A percentile compares a stretch with the other conserved stretches of the same genome.
These are phyloP conservation scores for Saturnia pavonia DNA, from an alignment of 2,888 invertebrate genomes.

Conservation along the genomic window DNA sequence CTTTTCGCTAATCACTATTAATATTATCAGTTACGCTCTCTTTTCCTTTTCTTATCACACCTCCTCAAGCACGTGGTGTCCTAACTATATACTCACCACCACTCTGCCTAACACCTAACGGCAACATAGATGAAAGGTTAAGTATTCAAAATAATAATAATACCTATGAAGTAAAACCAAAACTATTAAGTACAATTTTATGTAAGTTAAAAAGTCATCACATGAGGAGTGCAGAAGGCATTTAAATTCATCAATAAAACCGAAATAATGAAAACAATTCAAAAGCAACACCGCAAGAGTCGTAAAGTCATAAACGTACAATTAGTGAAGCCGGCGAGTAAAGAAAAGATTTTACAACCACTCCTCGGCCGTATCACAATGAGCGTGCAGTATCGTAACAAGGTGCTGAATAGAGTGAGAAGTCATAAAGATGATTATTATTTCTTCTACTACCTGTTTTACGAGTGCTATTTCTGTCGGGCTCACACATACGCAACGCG, in stretches of 20 bases:
- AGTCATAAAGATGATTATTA: constrained; percentile 83
- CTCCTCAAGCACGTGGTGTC: constrained; percentile 63
- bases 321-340: constrained; percentile 80
- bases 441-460: constrained; percentile 83
- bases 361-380: constrained; percentile 78
- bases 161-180: not conserved
- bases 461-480: constrained; percentile 69
- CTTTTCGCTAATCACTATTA: constrained; percentile 81
- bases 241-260: constrained; percentile 62
- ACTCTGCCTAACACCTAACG: not conserved
- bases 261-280: constrained; percentile 67
- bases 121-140: constrained; percentile 22
- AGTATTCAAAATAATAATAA: not conserved
- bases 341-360: constrained; percentile 82
- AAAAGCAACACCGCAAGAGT: constrained; percentile 77
- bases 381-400: constrained; percentile 81
- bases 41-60: constrained; percentile 76
- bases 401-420: constrained; percentile 83
- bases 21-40: constrained; percentile 79
- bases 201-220: not conserved
- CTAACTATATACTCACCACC: constrained; percentile 21
- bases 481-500: constrained; percentile 45
- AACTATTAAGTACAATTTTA: not conserved
- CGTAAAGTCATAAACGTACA: constrained; percentile 82
- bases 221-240: constrained; percentile 27